Base-by-base conservation (phyloP, 2,113 vertebrate genomes). In the Xenus cinereus region DNA sequence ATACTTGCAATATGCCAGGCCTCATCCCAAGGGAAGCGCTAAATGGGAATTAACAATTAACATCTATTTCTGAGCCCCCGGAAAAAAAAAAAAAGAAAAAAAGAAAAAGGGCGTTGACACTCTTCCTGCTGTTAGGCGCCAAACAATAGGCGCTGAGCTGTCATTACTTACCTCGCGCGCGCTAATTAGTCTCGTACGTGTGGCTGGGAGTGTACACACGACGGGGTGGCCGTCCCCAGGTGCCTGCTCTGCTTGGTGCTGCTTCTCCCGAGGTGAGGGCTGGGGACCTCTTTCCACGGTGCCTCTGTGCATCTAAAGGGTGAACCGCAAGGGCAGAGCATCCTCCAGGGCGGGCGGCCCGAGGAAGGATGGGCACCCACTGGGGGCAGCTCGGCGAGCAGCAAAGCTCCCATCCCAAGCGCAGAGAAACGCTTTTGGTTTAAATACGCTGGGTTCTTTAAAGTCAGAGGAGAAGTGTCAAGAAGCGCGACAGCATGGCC, bases 11-110 rank as follows among this genome's bases (percentile, higher is more conserved):
- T 56, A 15, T 51, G 63, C n/a, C 46, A 59, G 83, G 28, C 32
- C 48, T 94, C 71, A 20, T 89, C 45, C 66, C 41, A 33, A 64
- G 45, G 66, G 71, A 71, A 85, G 14, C 1, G 2, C n/a, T 82
- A 82, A 73, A 32, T 48, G 69, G 88, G 26, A 72, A 78, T 90
- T 91, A 91, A 91, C 5, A 33, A 88, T 66, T 88, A 76, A 81
- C 41, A 30, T 87, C 41, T 82, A 93, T 62, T 95, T 86, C 39
- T 4, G 14, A 93, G 59, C 35, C 14, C 32, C 68, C 1, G 20
- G 45, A 45, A 16, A 67, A 33, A 66, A 57, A 16, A 43, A 43
- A 43, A 41, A 11, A 41, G 14, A 41, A 41, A 41, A 14, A 14
- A 27, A 41, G 27, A 48, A 16, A 71, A 33, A 60, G 51, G 23